Base-by-base conservation (phyloP, 2,888 invertebrate genomes). In the Pogonocherus hispidulus region DNA sequence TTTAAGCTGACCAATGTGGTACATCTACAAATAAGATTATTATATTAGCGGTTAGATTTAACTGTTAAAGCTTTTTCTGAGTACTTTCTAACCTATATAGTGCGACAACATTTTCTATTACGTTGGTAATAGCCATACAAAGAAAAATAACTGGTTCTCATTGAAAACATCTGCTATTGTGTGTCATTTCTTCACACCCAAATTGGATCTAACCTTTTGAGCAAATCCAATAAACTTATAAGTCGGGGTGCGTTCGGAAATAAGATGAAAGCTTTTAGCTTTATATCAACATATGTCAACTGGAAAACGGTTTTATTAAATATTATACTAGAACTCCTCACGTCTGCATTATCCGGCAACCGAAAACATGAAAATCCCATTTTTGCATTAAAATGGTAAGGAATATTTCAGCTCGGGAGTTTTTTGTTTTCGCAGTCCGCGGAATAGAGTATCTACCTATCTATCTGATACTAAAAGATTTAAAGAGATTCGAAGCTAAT, bases 361-460 rank as follows among this genome's bases (percentile, higher is more conserved):
- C 20, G 76, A 75, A 71, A 78, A 82, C 81, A 82, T 80, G 78
- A 78, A 77, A 81, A 81, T 78, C 80, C 81, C 81, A 82, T 82
- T 82, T 78, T 70, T 69, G 74, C 79, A 81, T 82, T 79, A 81
- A 78, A 79, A 79, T 77, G 79, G 79, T 79, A 64, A 51, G 44
- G 27, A 32, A 60, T 54, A 16, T 54, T 19, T 63, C 71, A 60
- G 16, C n/a, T n/a, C 47, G 32, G 6, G 19, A 51, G 5, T 14
- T 49, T 59, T 51, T 35, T 20, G 35, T 37, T 51, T 51, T 37
- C 37, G 20, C 20, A 9, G 20, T 47, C 19, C 1, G 18, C n/a
- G 11, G 1, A 11, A 32, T 32, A 11, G 32, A 32, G 8, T 6
- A 32, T 11, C n/a, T n/a, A n/a, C n/a, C n/a, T n/a, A n/a, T n/a